Conservation (phyloP, 2,797 vertebrate genomes). For the Peromyscus melanophrys region DNA sequence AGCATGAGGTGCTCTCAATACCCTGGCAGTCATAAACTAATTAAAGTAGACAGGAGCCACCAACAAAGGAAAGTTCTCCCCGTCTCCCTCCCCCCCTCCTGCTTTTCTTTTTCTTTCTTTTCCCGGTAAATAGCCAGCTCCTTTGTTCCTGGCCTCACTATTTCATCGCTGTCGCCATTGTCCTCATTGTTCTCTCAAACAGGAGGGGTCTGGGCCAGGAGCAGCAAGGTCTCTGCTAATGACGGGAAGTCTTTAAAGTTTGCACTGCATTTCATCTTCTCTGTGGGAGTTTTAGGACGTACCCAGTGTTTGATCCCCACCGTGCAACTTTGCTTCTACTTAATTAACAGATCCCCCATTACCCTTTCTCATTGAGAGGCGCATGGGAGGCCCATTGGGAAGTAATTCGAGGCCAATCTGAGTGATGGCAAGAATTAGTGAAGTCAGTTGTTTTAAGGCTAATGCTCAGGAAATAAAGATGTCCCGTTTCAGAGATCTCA, state of each 20-base stretch:
- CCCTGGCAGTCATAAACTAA: slow-evolving; percentile 91
- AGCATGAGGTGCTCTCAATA: slow-evolving; percentile 84
- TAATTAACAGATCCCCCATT: slow-evolving; percentile 97
- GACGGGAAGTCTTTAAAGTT: slow-evolving; percentile 99
- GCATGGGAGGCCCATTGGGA: slow-evolving; percentile 92
- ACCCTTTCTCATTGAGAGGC: slow-evolving; percentile 93
- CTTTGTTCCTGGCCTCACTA: slow-evolving; percentile 92
- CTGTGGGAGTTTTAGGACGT: slow-evolving; percentile 95
- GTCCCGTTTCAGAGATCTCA: slow-evolving; percentile 82
- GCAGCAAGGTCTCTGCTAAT: slow-evolving; percentile 98
- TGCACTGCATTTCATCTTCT: slow-evolving; percentile 97
- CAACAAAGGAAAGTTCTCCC: slow-evolving; percentile 85
- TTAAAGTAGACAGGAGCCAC: slow-evolving; percentile 91
- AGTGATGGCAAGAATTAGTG: slow-evolving; percentile 92
- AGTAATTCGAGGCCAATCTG: slow-evolving; percentile 93
- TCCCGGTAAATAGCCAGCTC: slow-evolving; percentile 91
- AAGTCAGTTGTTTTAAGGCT: slow-evolving; percentile 90
- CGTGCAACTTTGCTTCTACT: slow-evolving; percentile 94
- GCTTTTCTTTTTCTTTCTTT: slow-evolving; percentile 85
- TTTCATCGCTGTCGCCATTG: slow-evolving; percentile 93
- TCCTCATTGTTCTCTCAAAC: slow-evolving; percentile 93
- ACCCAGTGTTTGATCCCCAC: slow-evolving; percentile 97
- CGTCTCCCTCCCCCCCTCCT: slow-evolving; percentile 75
- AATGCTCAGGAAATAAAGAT: slow-evolving; percentile 88
- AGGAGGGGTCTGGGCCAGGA: slow-evolving; percentile 94